Percentiles rank a stretch among this genome's conserved stretches.
Conservation (phyloP, 2,797 vertebrate species). For the Carapus acus region DNA sequence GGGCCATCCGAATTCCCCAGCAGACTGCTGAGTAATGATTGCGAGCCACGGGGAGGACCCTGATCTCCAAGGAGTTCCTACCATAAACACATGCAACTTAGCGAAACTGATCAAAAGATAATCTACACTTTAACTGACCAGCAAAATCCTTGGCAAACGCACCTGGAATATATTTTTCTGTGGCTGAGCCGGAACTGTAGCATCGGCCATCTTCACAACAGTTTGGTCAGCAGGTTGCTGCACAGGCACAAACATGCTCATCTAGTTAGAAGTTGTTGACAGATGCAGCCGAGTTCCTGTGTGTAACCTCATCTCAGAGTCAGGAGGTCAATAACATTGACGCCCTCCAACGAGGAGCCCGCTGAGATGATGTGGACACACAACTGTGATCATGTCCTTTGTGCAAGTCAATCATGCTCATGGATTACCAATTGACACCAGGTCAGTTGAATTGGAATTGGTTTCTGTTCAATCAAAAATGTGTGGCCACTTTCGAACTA, state of each 20-base stretch:
- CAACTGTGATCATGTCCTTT: constrained; percentile 5
- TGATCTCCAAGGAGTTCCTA: constrained; percentile 87
- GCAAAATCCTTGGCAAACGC: constrained; percentile 20
- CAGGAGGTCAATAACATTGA: no score
- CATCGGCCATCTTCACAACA: constrained; percentile 76
- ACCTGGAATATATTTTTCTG: constrained; percentile 95
- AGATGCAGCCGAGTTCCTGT: no score
- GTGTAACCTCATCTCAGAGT: constrained; percentile 12
- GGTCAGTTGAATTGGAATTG: no score
- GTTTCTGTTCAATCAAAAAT: no score
- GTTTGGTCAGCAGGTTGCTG: constrained; percentile 79
- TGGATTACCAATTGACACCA: no score
- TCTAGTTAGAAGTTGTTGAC: no score
- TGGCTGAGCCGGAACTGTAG: constrained; percentile 69
- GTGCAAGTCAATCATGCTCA: constrained; percentile 28
- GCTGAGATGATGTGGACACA: constrained; percentile 15
- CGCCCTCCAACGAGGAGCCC: constrained; percentile 2
- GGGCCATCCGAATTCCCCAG: constrained; percentile 75
- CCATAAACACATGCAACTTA: constrained; percentile 23
- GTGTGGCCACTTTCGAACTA: no score
- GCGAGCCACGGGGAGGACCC: constrained; percentile 73
- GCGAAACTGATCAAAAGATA: no score
- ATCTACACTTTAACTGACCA: no score
- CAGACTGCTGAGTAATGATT: constrained; percentile 78
- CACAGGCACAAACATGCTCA: constrained; percentile 2